Base-by-base conservation (phyloP, 2,888 invertebrate genomes). In the Gymnocheta viridis region DNA sequence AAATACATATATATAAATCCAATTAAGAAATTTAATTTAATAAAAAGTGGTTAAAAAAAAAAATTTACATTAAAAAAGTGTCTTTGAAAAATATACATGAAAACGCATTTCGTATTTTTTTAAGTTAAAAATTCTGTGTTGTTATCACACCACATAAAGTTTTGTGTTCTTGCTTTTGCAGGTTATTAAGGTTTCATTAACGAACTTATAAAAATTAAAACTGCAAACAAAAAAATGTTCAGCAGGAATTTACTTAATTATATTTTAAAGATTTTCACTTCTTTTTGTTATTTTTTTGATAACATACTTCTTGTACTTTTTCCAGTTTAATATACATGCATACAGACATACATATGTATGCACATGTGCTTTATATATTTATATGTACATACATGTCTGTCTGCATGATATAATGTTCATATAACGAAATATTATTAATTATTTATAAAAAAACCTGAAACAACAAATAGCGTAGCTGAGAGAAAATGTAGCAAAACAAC, bases 391-490 rank as follows among this genome's bases (percentile, higher is more conserved):
- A 14, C 60, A n/a, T 66, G 44, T 60, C n/a, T 73, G n/a, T 64
- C 29, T 29, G 54, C 29, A 22, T 73, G 47, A 19, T 54, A 35
- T 56, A 62, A 47, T 14, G 32, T 27, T 51, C 41, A 49, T 22
- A 29, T 4, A 66, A 67, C 19, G 56, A 85, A 82, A 64, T 77
- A 64, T 74, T 80, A 77, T 85, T 86, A 82, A 80, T 70, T 78
- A 83, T 83, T 78, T 70, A 85, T 60, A 32, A 72, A 74, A 51
- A 77, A 58, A 80, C 69, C 14, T 47, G 58, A 80, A 69, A 78
- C 22, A 47, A 41, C 27, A 66, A 64, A 66, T 24, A 72, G 14
- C 7, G 44, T 38, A 38, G 67, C 49, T 70, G n/a, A 58, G 24
- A 35, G 24, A 56, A 74, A 69, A 14, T 19, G n/a, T 47, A 54